Percentiles rank a stretch among this genome's conserved stretches.
These are phyloP conservation scores for Diglossa brunneiventris DNA, from an alignment of 2,113 vertebrate species.

Conservation along the genomic window DNA sequence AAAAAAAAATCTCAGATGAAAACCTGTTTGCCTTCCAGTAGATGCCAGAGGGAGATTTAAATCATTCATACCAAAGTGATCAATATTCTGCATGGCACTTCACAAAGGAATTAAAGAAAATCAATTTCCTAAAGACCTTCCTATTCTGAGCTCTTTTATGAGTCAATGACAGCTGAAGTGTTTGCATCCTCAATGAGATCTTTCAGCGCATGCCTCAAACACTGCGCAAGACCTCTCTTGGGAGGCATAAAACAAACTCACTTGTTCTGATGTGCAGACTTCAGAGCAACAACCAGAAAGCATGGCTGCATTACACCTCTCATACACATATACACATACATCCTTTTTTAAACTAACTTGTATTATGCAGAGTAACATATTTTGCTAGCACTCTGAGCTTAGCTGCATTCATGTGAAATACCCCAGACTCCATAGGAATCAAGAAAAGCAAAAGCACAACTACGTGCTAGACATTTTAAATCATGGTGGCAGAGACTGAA, in stretches of 20 bases:
- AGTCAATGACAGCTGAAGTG: conserved; percentile 67
- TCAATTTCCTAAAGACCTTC: conserved; percentile 59
- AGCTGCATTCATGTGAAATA: not conserved
- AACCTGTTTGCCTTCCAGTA: not conserved
- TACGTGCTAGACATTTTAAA: not conserved
- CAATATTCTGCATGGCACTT: conserved; percentile 60
- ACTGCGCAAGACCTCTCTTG: not conserved
- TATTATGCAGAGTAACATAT: not conserved
- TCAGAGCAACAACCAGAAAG: not conserved
- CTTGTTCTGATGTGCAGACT: not conserved
- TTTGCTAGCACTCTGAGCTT: not conserved
- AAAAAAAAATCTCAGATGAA: not conserved
- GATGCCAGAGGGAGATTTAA: not conserved
- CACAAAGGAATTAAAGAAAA: conserved; percentile 69
- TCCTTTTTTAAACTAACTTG: not conserved
- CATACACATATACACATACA: not conserved
- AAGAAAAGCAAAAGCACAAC: not conserved
- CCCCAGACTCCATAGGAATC: not conserved
- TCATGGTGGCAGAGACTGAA: not conserved
- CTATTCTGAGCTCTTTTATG: conserved; percentile 57
- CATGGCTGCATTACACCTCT: not conserved
- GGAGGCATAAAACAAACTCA: not conserved
- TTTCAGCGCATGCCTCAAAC: conserved; percentile 57
- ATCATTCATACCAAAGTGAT: conserved; percentile 50
- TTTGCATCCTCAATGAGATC: conserved; percentile 55